These are phyloP conservation scores for Miichthys miiuy DNA, from an alignment of 2,797 vertebrate genomes.

Conservation along the genomic window DNA sequence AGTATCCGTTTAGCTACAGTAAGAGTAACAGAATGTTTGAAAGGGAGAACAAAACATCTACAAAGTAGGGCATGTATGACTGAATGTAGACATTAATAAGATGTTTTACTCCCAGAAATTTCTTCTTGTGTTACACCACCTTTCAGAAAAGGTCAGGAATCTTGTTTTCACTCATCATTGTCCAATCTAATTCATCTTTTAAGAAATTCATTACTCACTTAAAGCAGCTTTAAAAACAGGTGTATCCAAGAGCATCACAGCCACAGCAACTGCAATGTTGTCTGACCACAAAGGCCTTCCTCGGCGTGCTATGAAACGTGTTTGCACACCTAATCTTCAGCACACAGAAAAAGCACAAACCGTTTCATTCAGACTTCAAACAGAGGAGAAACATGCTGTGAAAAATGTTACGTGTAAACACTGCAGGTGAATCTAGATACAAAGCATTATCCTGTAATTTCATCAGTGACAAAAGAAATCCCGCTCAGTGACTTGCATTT, in stretches of 20 bases:
- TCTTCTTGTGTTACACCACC: neutral
- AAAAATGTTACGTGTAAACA: conserved; percentile 9
- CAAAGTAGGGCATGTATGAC: neutral
- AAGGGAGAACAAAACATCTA: neutral
- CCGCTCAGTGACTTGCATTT: neutral
- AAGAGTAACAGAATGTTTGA: neutral
- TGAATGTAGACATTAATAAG: neutral
- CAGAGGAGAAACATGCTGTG: neutral
- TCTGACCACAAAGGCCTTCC: neutral
- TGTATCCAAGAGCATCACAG: neutral
- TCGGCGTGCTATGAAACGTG: neutral
- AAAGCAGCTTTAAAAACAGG: neutral
- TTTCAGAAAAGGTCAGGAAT: neutral
- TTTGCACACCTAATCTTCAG: neutral
- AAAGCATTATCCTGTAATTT: conserved; percentile 6
- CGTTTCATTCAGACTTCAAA: neutral
- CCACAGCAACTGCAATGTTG: neutral
- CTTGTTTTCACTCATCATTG: neutral
- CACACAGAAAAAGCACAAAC: neutral
- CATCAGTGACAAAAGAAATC: conserved; percentile 13
- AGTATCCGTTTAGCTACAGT: neutral
- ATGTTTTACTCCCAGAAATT: neutral
- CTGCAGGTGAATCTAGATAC: neutral
- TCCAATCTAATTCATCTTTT: neutral
- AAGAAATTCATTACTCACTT: neutral